Base-by-base conservation (phyloP, 1,140 invertebrate genomes). In the Drosophila rhopaloa region DNA sequence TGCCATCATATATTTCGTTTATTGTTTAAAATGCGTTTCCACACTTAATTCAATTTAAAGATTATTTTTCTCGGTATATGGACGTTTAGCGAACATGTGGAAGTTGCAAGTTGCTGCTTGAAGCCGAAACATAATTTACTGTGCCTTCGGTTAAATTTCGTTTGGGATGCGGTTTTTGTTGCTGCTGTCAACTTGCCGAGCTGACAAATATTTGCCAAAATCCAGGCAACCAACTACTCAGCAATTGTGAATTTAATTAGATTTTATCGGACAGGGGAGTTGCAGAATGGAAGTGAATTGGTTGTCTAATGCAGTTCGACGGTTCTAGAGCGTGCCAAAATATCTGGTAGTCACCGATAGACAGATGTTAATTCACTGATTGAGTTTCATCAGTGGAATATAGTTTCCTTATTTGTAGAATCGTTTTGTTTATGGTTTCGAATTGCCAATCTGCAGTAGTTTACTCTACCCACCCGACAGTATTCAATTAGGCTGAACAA, bases 201-300 rank as follows among this genome's bases (percentile, higher is more conserved):
- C 71, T 88, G 79, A 65, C 83, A 86, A 86, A 86, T 86, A 86
- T 86, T 86, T 88, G 83, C 71, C 74, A 70, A 61, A 73, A 68
- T 75, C 62, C 63, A 71, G 65, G 46, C 60, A 47, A 24, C 16
- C 61, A 67, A 38, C 51, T 48, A 70, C 44, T 71, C 54, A 57
- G 44, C 66, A 72, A 48, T 81, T 81, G 81, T 79, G 76, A 83
- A 83, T 83, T 88, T 88, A 88, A 88, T 88, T 89, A 83, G 76
- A 83, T 83, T 83, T 83, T 57, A 88, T 88, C 51, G 63, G 37
- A 54, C 32, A 55, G 46, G 29, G 41, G 27, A 24, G 38, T 46
- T 57, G 70, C 41, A 24, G 44, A 35, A 9, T 37, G 29, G 24
- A 40, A 40, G 40, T 51, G 40, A 43, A 53, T 35, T 53, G 60